Conservation (phyloP, 1,140 invertebrate species). For the Drosophila orena region DNA sequence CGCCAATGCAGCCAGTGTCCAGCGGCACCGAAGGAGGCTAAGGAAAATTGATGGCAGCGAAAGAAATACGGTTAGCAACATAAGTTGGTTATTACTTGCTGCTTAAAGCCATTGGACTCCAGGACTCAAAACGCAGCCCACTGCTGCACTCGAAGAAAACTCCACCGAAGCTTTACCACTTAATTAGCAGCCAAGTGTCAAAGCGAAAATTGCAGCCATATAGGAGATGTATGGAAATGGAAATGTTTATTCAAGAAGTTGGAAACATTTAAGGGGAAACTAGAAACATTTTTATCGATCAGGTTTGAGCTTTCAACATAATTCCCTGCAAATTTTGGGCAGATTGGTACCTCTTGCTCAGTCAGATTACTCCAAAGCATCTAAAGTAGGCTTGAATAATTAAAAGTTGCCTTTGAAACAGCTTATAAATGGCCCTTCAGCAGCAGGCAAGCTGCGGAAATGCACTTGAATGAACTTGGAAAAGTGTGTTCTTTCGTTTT, state of each 20-base stretch:
- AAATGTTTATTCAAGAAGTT: too few relatives aligned
- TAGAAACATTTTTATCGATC: too few relatives aligned
- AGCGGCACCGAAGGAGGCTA: conserved; percentile 7
- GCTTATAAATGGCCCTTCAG: conserved; percentile 4
- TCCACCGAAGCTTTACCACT: too few relatives aligned
- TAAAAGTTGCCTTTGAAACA: neutral
- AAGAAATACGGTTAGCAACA: conserved; percentile 80
- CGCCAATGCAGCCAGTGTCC: conserved; percentile 53
- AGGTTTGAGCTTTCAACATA: too few relatives aligned
- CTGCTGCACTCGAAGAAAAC: conserved; percentile 17
- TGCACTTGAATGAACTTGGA: neutral
- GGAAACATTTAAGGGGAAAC: too few relatives aligned
- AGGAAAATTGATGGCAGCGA: conserved; percentile 67
- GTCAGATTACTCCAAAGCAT: too few relatives aligned
- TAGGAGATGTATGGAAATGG: too few relatives aligned
- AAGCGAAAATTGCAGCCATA: too few relatives aligned
- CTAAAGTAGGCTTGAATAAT: neutral
- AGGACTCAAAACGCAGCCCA: conserved; percentile 3
- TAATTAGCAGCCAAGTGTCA: too few relatives aligned
- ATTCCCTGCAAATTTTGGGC: too few relatives aligned
- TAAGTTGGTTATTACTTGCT: conserved; percentile 82
- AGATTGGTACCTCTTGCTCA: too few relatives aligned
- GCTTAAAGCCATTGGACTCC: conserved; percentile 67
- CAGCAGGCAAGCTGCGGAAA: neutral
- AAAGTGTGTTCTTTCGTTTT: neutral